A percentile compares a stretch with the other conserved stretches of the same genome.
Conservation (phyloP, 1,140 invertebrate genomes). For the Drosophila pseudoobscura region DNA sequence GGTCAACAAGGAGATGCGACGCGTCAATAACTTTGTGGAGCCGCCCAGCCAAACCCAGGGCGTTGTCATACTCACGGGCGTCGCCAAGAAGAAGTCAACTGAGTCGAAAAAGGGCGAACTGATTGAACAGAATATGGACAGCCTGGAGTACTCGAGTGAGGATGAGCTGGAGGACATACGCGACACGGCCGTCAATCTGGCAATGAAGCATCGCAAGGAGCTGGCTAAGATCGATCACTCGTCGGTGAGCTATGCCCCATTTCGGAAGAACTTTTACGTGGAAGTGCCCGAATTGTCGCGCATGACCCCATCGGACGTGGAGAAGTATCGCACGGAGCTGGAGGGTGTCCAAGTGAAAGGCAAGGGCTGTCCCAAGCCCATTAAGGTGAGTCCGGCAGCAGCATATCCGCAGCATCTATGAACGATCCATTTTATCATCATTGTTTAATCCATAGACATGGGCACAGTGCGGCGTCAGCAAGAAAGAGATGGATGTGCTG, state of each 20-base stretch:
- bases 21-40: conserved; percentile 90
- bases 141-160: conserved; percentile 98
- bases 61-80: conserved; percentile 93
- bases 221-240: conserved; percentile 94
- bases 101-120: conserved; percentile 94
- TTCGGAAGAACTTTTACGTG: conserved; percentile 98
- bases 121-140: conserved; percentile 98
- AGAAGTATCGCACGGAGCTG: conserved; percentile 92
- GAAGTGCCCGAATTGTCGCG: conserved; percentile 92
- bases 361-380: conserved; percentile 96
- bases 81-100: conserved; percentile 91
- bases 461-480: conserved; percentile 99
- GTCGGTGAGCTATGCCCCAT: conserved; percentile 92
- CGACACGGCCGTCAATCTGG: conserved; percentile 93
- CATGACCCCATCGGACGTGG: conserved; percentile 96
- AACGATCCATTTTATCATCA: not conserved
- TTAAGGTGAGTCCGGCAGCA: conserved; percentile 85
- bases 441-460: conserved; percentile 86
- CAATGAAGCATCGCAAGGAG: conserved; percentile 95
- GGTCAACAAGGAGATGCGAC: conserved; percentile 92
- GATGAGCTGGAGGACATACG: conserved; percentile 98
- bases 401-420: not conserved
- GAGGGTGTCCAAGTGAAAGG: conserved; percentile 94
- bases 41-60: conserved; percentile 77
- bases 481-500: conserved; percentile 97